phyloP scores from a whole-genome alignment of 2,113 vertebrate species.

The Panthera uncia region DNA sequence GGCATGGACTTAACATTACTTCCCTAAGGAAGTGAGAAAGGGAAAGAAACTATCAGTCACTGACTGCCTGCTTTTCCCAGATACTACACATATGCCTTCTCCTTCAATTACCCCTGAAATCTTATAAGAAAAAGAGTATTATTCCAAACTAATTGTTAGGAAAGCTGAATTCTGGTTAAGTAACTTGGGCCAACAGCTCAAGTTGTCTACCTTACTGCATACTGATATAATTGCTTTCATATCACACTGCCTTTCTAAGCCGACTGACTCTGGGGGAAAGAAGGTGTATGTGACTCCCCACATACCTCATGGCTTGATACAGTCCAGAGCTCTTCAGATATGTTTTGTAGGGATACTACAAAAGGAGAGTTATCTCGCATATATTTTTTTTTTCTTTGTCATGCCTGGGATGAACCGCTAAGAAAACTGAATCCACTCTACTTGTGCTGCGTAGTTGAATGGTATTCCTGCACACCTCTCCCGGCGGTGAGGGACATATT shows the following conservation, averaged over 20 bases:
- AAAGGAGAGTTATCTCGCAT: too few relatives aligned
- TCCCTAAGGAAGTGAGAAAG: not conserved
- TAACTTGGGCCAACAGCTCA: not conserved
- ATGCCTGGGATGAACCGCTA: not conserved
- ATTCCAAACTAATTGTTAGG: not conserved
- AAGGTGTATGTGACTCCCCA: rapidly evolving
- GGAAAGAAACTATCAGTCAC: not conserved
- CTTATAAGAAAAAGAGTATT: not conserved
- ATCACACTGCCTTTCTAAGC: not conserved
- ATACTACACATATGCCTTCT: not conserved
- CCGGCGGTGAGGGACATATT: rapidly evolving
- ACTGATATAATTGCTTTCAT: not conserved
- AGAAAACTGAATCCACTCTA: not conserved
- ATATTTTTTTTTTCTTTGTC: not conserved
- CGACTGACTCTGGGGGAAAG: not conserved
- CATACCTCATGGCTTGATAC: too few relatives aligned
- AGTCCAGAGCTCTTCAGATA: too few relatives aligned
- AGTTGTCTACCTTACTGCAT: not conserved
- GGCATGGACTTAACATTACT: not conserved
- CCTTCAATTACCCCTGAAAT: not conserved
- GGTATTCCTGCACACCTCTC: not conserved
- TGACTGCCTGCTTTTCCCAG: not conserved
- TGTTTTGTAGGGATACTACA: not conserved
- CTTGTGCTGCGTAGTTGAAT: not conserved
- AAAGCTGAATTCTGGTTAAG: not conserved